phyloP scores from a whole-genome alignment of 2,113 vertebrate genomes.

The Sakesphorus luctuosus region DNA sequence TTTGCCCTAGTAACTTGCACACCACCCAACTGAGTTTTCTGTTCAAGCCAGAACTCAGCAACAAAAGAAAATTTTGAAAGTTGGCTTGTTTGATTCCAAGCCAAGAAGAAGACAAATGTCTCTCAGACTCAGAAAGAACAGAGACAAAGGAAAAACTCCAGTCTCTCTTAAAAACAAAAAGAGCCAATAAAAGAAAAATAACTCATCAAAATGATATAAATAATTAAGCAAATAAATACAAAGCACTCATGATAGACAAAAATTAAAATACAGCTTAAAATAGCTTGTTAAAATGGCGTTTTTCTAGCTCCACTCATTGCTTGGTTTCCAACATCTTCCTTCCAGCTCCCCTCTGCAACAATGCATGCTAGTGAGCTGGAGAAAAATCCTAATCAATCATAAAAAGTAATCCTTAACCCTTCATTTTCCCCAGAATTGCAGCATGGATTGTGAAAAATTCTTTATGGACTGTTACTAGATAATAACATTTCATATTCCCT shows the following conservation, averaged over 20 bases:
- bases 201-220: not conserved
- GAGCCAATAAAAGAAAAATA: not conserved
- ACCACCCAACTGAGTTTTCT: not conserved
- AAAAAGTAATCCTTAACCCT: not conserved
- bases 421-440: not conserved
- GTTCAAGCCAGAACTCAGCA: not conserved
- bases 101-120: slow-evolving; percentile 17
- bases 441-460: not conserved
- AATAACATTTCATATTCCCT: not conserved
- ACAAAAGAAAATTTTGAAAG: not conserved
- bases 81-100: not conserved
- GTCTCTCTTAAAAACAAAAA: not conserved
- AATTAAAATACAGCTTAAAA: slow-evolving; percentile 33
- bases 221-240: slow-evolving; percentile 33
- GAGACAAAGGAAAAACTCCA: not conserved
- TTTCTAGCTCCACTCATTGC: not conserved
- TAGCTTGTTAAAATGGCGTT: not conserved
- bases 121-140: not conserved
- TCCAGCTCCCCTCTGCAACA: not conserved
- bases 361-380: not conserved
- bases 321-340: not conserved
- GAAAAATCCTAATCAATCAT: not conserved
- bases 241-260: not conserved
- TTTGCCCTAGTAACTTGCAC: not conserved
- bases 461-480: not conserved